Conservation (phyloP, 2,888 invertebrate genomes). For the Tyria jacobaeae region DNA sequence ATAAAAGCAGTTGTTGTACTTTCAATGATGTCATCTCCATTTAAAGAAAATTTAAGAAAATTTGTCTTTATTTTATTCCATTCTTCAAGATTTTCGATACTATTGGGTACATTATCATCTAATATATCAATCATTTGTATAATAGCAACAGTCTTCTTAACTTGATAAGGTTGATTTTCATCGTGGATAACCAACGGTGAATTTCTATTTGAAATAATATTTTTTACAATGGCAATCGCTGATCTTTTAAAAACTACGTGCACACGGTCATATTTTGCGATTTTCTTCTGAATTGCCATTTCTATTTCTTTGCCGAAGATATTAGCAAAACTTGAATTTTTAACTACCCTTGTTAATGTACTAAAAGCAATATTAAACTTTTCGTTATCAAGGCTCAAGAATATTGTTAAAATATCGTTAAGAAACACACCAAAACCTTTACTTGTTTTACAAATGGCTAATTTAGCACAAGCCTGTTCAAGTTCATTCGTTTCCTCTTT, state of each 20-base stretch:
- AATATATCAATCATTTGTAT: conserved; percentile 45
- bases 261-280: neutral
- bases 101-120: conserved; percentile 1
- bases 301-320: conserved; percentile 22
- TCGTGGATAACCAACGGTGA: conserved; percentile 41
- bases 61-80: neutral
- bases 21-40: neutral
- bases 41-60: neutral
- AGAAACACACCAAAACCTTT: conserved; percentile 50
- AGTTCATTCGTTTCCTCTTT: conserved; percentile 50
- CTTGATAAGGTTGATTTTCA: conserved; percentile 23
- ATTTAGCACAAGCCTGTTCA: conserved; percentile 55
- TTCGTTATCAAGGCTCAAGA: conserved; percentile 41
- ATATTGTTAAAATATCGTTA: conserved; percentile 43
- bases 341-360: conserved; percentile 54
- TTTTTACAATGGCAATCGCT: neutral
- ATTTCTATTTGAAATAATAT: conserved; percentile 38
- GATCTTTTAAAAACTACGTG: neutral
- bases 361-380: conserved; percentile 50
- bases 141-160: conserved; percentile 52
- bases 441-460: conserved; percentile 51
- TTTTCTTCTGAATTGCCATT: neutral
- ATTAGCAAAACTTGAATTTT: conserved; percentile 41
- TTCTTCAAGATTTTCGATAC: neutral
- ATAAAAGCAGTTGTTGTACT: neutral